These are phyloP conservation scores for Hapalemur alaotrensis DNA, from an alignment of 2,797 vertebrate genomes.

Conservation along the genomic window DNA sequence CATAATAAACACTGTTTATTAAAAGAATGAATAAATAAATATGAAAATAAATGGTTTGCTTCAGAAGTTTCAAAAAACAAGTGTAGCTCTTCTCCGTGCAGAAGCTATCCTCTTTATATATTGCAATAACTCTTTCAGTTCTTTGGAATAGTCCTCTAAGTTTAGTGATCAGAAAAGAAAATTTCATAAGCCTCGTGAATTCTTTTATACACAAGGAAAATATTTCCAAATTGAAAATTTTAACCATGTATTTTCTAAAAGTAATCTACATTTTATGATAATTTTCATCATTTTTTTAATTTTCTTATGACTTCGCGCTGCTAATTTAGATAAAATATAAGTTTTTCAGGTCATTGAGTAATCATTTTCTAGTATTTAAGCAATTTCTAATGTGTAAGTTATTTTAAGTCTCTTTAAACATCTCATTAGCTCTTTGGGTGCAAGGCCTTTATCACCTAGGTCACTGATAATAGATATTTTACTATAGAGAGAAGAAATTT, in stretches of 20 bases:
- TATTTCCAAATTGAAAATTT: not conserved
- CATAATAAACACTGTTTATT: not conserved
- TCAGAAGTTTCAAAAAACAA: not conserved
- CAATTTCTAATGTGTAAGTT: not conserved
- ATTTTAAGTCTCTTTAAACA: not conserved
- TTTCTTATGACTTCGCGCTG: not conserved
- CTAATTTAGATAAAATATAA: not conserved
- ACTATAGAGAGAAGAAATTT: not conserved
- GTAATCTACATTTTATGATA: not conserved
- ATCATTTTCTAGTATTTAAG: not conserved
- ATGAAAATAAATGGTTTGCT: not conserved
- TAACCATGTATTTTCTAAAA: not conserved
- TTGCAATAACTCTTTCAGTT: not conserved
- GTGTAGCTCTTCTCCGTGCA: not conserved
- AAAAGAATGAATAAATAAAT: not conserved
- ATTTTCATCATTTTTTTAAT: not conserved
- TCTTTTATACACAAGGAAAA: not conserved
- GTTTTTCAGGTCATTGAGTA: not conserved
- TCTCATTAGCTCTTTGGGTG: not conserved
- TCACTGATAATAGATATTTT: not conserved
- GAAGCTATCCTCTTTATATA: accelerated
- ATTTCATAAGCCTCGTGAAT: not conserved
- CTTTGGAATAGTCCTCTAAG: not conserved
- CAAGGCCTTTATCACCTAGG: not conserved
- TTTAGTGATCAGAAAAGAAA: not conserved